Evolutionary conservation across 2,113 vertebrate species (phyloP), one percentile per base, ranked within the genome.

Genomic region (Pteropus alecto): DNA sequence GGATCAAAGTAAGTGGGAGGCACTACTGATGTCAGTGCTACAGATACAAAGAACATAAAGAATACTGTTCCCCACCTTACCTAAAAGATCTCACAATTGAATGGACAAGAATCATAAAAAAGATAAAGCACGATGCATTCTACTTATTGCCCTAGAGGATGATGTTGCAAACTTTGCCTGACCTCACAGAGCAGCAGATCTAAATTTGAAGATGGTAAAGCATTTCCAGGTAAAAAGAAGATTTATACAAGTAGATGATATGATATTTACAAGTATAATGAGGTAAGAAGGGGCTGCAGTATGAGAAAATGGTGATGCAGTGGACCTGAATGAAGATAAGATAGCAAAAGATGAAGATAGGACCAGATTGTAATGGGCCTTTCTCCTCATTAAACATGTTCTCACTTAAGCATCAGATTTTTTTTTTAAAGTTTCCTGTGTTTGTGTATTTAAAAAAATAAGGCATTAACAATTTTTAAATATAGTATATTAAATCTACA

Each of bases 251-350:
- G 54, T 3, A 68, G 30, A 89, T 4, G 43, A 4, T 2, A 35
- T 8, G 6, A 21, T 6, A 73, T 30, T 48, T 56, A 11, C 38
- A 74, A 61, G 9, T 43, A 5, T 30, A 48, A 35, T 30, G 38
- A 58, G 18, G 4, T 33, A n/a, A 5, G 3, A 78, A 30, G 68
- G n/a, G 33, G 2, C 7, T 4, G 3, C n/a, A 35, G 0, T 46
- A 6, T 16, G 3, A 83, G 14, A 3, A 6, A 41, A 38, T 33
- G 9, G 1, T 41, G 13, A 3, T 7, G 33, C 24, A 11, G 2
- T 4, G 6, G 26, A 13, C 30, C 15, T 6, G 1, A 63, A 16
- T 78, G 5, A 96, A 83, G 56, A 63, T 81, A 61, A 26, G 30
- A 6, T 7, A 24, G 35, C 0, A 43, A 79, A 74, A 28, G 5